Conservation (phyloP, 1,140 invertebrate genomes). For the Pseudomyrmex sp. region DNA sequence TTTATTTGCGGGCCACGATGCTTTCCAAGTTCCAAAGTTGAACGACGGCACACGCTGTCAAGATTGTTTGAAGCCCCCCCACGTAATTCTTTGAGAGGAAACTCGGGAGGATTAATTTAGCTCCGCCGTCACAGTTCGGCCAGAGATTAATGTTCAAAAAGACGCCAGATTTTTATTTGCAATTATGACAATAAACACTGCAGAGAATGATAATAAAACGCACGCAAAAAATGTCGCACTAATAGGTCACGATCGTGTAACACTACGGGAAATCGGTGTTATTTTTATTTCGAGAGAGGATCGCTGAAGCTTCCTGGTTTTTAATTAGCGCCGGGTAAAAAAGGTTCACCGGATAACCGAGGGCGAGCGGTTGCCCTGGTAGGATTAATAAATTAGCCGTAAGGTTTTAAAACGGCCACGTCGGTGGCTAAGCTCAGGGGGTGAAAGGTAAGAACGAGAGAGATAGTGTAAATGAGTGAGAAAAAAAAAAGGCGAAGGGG, state of each 20-base stretch:
- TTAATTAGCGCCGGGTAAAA: slow-evolving; percentile 70
- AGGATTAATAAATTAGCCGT: slow-evolving; percentile 83
- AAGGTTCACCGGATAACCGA: slow-evolving; percentile 67
- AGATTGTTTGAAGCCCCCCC: slow-evolving; percentile 15
- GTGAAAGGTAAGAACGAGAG: slow-evolving; percentile 35
- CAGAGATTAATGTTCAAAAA: slow-evolving; percentile 27
- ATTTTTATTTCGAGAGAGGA: slow-evolving; percentile 49
- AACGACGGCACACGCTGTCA: slow-evolving; percentile 32
- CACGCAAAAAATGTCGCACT: neutral
- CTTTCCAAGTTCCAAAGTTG: slow-evolving; percentile 49
- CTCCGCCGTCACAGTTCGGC: slow-evolving; percentile 36
- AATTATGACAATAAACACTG: neutral
- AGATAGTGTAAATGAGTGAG: slow-evolving; percentile 9
- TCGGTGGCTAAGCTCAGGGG: slow-evolving; percentile 66
- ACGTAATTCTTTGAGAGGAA: slow-evolving; percentile 42
- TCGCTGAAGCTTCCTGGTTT: slow-evolving; percentile 62
- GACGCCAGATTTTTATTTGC: slow-evolving; percentile 5
- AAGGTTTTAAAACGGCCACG: slow-evolving; percentile 78
- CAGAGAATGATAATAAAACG: neutral
- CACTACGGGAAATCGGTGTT: slow-evolving; percentile 22
- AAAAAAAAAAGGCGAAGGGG: slow-evolving; percentile 58
- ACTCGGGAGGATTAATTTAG: slow-evolving; percentile 54
- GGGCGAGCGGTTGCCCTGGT: slow-evolving; percentile 67
- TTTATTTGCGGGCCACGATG: slow-evolving; percentile 76
- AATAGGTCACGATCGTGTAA: too few relatives aligned